Base-by-base conservation (phyloP, 2,888 invertebrate species). In the Octonoba sinensis region DNA sequence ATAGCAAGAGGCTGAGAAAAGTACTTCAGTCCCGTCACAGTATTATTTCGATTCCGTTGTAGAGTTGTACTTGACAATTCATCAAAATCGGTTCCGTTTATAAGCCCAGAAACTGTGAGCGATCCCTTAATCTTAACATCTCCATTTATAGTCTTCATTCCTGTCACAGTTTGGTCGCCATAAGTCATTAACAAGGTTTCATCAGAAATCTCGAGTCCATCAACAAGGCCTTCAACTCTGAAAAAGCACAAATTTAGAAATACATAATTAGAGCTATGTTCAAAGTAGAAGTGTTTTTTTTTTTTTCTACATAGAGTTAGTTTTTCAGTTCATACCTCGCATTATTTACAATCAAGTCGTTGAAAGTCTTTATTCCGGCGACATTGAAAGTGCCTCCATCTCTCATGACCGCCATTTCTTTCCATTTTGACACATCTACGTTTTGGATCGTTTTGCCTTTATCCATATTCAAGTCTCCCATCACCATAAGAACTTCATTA, bases 91-190 rank as follows among this genome's bases (percentile, higher is more conserved):
- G 75, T 36, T 15, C 71, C 71, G 54, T 84, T 82, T 15, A 84
- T 54, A 12, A 73, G n/a, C 8, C 79, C 72, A 56, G 70, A 51
- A 3, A 73, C 36, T 13, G 51, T 67, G 11, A 84, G 36, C 13
- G 66, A 46, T 3, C 73, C 69, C 12, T 18, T 13, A n/a, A 84
- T 57, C 6, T 71, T 54, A 44, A 82, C 82, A 20, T 74, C 16
- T 3, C 67, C 72, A 49, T 22, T 24, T 15, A 84, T 36, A 47
- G 57, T 70, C 18, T 82, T 82, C 13, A 27, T 44, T 16, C 78
- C 82, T 2, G 77, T 78, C n/a, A 84, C 57, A 8, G 71, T 27
- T 54, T 84, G 84, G 44, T 82, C 49, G 2, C 84, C 84, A 46
- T 77, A 77, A 12, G 62, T 46, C 76, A 82, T 78, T 54, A 83